Percentiles rank a stretch among this genome's conserved stretches.
Evolutionary conservation across 2,888 invertebrate genomes (phyloP).

Genomic region (Pachymerium ferrugineum): DNA sequence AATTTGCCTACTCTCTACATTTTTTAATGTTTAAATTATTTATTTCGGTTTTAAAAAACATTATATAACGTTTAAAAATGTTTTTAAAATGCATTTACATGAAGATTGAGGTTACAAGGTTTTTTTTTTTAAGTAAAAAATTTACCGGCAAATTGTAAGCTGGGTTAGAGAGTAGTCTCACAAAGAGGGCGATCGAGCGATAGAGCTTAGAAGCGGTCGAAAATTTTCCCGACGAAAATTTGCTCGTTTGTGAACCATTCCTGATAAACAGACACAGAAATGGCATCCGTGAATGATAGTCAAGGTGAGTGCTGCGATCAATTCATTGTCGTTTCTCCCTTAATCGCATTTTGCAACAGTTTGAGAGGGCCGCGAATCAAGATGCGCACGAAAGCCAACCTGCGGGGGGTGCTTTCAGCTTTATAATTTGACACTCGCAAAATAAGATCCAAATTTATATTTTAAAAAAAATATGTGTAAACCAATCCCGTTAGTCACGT

Average conservation of each 20-base stretch:
- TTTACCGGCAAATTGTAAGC: neutral
- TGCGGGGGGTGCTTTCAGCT: conserved; percentile 28
- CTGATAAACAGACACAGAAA: conserved; percentile 2
- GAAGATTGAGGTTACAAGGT: no score
- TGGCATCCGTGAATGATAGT: conserved; percentile 29
- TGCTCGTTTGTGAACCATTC: conserved; percentile 17
- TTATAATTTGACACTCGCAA: neutral
- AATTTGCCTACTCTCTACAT: no score
- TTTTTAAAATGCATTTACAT: no score
- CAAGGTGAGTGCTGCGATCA: neutral
- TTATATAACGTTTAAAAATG: no score
- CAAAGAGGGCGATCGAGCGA: conserved; percentile 25
- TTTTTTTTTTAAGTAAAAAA: no score
- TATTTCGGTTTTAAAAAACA: no score
- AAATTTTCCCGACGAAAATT: conserved; percentile 15
- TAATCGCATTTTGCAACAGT: neutral
- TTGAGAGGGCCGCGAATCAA: neutral
- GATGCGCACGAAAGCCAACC: conserved; percentile 20
- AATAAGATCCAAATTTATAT: neutral
- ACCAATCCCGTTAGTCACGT: no score
- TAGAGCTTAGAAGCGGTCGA: conserved; percentile 6
- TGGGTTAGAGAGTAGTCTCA: conserved; percentile 24
- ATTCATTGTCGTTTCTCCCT: neutral
- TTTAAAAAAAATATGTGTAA: no score
- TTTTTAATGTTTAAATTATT: no score